Base-by-base conservation (phyloP, 2,888 invertebrate species). In the Eledona agricola region DNA sequence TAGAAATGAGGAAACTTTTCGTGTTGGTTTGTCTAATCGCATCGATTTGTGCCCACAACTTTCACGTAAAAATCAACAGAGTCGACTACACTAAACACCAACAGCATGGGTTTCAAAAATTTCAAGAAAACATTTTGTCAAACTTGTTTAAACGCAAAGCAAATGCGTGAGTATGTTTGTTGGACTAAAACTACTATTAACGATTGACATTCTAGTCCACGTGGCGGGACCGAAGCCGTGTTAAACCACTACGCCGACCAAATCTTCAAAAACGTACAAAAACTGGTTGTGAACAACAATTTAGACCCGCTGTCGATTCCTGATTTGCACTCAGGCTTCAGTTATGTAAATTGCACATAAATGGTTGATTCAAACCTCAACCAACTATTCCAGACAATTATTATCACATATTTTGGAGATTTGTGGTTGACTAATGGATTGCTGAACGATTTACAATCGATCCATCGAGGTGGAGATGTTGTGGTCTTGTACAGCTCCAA, bases 231-330 rank as follows among this genome's bases (percentile, higher is more conserved):
- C 11, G n/a, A 6, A 11, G 16, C 49, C 16, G 23, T n/a, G 2
- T 3, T 55, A 5, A 55, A 55, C 12, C 73, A 78, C 0, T 80
- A 80, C 63, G 75, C 80, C 1, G 80, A 81, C 61, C 67, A 70
- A 15, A 76, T 80, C 0, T 72, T 81, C 42, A 51, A 59, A 0
- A 75, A 77, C 72, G 22, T 81, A 2, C 65, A 75, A 13, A 77
- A 78, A 0, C 72, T 78, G 43, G 74, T 82, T 34, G 55, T 74
- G 49, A 43, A 66, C 4, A 52, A 76, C 58, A 79, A 79, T 1
- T 69, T 81, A n/a, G 81, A 82, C 47, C 81, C 81, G 1, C 75
- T 80, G 77, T 38, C 60, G 0, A 63, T 81, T 42, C 80, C 81
- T 0, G 80, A 81, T 6, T 66, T 80, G 28, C 62, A 64, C 3